Base-by-base conservation (phyloP, 2,113 vertebrate species). In the Myrmophylax atrothorax region DNA sequence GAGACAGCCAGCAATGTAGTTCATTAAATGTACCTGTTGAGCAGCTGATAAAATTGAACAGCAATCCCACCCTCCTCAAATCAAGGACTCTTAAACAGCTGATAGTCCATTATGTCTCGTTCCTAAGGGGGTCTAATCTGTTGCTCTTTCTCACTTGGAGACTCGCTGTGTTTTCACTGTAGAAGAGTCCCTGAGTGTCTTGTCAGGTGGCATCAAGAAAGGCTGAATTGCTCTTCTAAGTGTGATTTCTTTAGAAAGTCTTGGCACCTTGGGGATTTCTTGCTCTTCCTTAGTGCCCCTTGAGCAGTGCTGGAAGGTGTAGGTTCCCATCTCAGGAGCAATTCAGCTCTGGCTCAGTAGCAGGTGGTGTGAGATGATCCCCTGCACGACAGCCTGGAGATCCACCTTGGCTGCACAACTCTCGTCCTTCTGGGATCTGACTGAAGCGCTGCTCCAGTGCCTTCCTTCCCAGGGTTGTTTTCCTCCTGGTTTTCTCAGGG, bases 31-130 rank as follows among this genome's bases (percentile, higher is more conserved):
- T 52, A 77, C 64, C 68, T 96, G 85, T 42, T 74, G 79, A 96
- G 85, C 76, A 78, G 72, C 93, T 95, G 96, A 87, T 95, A 96
- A 90, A 93, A 94, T 72, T 84, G 93, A 94, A 63, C 84, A 7
- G 7, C 60, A 92, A 4, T 81, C 56, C 73, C 73, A 78, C 86
- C 88, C 64, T 84, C 37, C 89, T 93, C 40, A 84, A 86, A 95
- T 90, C 88, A 75, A 84, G 68, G 68, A 78, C 68, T 93, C 79
- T 88, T 86, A 82, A 91, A 77, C 82, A 92, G 64, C 93, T 88
- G 72, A 53, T 77, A 84, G 79, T 86, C 76, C 73, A 12, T 94
- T 81, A 78, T 72, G 64, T 83, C 88, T 80, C 67, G 79, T 70
- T 93, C 55, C 79, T 83, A 2, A 62, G 67, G 79, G 79, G 63